phyloP scores from a whole-genome alignment of 2,888 invertebrate genomes.

The Acronicta aceris region DNA sequence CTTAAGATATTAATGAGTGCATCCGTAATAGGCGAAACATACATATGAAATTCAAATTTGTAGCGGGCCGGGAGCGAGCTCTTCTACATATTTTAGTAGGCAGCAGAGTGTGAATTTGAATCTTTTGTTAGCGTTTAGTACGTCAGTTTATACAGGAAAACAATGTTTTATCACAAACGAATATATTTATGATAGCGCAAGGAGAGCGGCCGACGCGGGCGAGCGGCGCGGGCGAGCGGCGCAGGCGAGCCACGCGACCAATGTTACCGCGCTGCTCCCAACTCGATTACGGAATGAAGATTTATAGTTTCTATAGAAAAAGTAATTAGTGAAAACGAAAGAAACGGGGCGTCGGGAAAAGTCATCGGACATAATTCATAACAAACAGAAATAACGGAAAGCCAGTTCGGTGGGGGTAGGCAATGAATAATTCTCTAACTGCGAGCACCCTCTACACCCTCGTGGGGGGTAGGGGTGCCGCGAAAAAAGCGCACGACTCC shows the following conservation, averaged over 20 bases:
- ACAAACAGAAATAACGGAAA: constrained; percentile 89
- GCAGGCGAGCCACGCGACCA: constrained; percentile 35
- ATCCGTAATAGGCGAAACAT: constrained; percentile 89
- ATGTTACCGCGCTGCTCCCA: constrained; percentile 50
- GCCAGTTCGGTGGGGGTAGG: constrained; percentile 87
- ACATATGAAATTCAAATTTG: constrained; percentile 89
- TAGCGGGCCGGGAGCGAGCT: constrained; percentile 85
- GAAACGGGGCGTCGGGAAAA: constrained; percentile 84
- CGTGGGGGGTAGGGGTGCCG: constrained; percentile 73
- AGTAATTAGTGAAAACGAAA: constrained; percentile 87
- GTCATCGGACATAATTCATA: constrained; percentile 89
- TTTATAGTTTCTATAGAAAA: constrained; percentile 84
- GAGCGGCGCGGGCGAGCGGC: constrained; percentile 15
- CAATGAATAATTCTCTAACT: constrained; percentile 89
- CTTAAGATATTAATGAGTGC: constrained; percentile 89
- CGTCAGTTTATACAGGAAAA: constrained; percentile 77
- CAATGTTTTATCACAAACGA: constrained; percentile 74
- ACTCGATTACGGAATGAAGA: constrained; percentile 66
- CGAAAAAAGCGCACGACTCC: constrained; percentile 87
- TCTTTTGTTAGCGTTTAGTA: constrained; percentile 88
- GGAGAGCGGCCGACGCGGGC: constrained; percentile 19
- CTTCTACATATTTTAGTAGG: constrained; percentile 89
- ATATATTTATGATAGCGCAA: constrained; percentile 54
- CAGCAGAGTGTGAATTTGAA: constrained; percentile 89
- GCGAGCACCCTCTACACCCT: constrained; percentile 83